Percentiles rank a stretch among this genome's conserved stretches.
Conservation (phyloP, 2,888 invertebrate species). For the Xanthorhoe designata region DNA sequence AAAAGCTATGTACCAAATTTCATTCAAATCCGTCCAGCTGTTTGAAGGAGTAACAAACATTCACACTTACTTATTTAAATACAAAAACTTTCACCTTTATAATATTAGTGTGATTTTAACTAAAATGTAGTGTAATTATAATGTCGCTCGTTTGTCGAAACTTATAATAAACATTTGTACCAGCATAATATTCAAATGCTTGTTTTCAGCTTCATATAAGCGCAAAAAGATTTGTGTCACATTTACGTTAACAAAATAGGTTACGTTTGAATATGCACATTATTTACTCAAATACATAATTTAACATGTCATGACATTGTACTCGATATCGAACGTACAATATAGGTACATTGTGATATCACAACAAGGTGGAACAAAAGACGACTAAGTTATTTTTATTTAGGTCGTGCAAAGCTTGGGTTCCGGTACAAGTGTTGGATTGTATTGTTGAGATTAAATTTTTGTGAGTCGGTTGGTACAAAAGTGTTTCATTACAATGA, state of each 20-base stretch:
- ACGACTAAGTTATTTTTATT: slow-evolving; percentile 64
- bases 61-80: too few species aligned
- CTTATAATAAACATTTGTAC: neutral
- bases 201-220: slow-evolving; percentile 6
- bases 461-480: slow-evolving; percentile 41
- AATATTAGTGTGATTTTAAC: neutral
- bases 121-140: neutral
- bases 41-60: too few species aligned
- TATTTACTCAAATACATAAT: slow-evolving; percentile 38
- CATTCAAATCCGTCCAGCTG: too few species aligned
- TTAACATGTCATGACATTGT: slow-evolving; percentile 43
- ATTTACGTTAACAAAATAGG: slow-evolving; percentile 3
- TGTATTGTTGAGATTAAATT: slow-evolving; percentile 62
- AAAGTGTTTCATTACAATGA: slow-evolving; percentile 7
- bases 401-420: slow-evolving; percentile 57
- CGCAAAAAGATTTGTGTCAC: slow-evolving; percentile 8
- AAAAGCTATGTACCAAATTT: too few species aligned
- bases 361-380: slow-evolving; percentile 68
- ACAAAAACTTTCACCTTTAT: too few species aligned
- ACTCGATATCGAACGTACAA: slow-evolving; percentile 34
- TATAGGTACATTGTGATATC: slow-evolving; percentile 53
- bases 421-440: slow-evolving; percentile 60
- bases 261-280: slow-evolving; percentile 35
- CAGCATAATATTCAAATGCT: neutral
- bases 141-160: neutral